Percentiles rank a stretch among this genome's conserved stretches.
phyloP scores from a whole-genome alignment of 2,113 vertebrate genomes.

The Kobus ellipsiprymnus region DNA sequence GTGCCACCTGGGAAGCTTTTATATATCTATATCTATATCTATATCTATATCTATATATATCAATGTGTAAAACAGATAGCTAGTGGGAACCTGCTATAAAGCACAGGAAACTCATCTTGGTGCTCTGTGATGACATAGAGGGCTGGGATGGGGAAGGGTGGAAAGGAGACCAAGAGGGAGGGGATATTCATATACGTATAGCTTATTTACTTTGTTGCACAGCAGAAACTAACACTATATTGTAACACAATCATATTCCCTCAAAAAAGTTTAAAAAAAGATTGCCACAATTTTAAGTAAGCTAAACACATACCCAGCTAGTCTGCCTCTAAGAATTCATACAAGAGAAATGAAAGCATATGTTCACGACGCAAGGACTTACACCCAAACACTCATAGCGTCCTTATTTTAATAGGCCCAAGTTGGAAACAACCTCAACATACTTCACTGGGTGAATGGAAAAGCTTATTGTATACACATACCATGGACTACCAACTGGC shows the following conservation, averaged over 20 bases:
- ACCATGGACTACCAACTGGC: neutral
- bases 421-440: constrained; percentile 22
- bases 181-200: neutral
- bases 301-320: neutral
- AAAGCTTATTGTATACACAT: neutral
- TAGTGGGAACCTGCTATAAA: neutral
- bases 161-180: neutral
- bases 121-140: neutral
- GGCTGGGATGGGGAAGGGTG: neutral
- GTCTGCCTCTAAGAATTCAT: constrained; percentile 28
- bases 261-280: neutral
- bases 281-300: constrained; percentile 12
- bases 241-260: neutral
- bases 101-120: neutral
- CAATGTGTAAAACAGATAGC: neutral
- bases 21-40: too few relatives aligned
- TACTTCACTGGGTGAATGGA: neutral
- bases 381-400: neutral
- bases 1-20: neutral
- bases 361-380: neutral
- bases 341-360: constrained; percentile 36
- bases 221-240: neutral
- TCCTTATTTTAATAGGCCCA: constrained; percentile 28
- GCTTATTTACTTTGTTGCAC: neutral
- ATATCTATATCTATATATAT: too few relatives aligned